Evolutionary conservation across 2,113 vertebrate genomes (phyloP), one percentile per base, ranked within the genome.

Genomic region (Gorilla gorilla): DNA sequence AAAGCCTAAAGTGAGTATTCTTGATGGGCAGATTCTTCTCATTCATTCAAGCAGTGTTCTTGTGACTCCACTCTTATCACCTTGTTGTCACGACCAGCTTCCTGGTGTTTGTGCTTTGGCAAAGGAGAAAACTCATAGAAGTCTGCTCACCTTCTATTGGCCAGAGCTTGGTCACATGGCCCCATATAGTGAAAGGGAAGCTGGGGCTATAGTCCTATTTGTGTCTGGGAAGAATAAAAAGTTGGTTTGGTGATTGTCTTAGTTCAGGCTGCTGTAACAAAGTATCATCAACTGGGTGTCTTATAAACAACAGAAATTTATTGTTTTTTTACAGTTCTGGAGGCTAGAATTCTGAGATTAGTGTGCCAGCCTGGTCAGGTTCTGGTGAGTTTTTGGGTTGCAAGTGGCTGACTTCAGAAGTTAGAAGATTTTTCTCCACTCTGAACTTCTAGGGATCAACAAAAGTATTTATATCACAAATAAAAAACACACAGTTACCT

Each of bases 381-480:
- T 38, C 64, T 52, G n/a, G 35, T 13, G 11, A 92, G 14, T 20
- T 87, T 40, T n/a, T 73, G 14, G n/a, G 38, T 40, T 52, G 30
- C 35, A 40, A 20, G 72, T 32, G n/a, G 20, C 30, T 75, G n/a
- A n/a, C 50, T 61, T 25, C 95, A 89, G 38, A 95, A 57, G 79
- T 2, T 92, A 27, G 89, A 81, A 52, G 40, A 64, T 61, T 76
- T 91, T 43, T 92, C 57, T 92, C 40, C 25, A 83, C 38, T 96
- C 6, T 27, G 10, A 97, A 89, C 40, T 91, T 93, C 14, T 12
- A 91, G 68, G 84, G 25, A 76, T 79, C 92, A 96, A 55, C 20
- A 95, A 96, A 95, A 87, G 70, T 94, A 90, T 84, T 64, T 48
- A 75, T 43, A 48, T 68, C 12, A 66, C 30, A 94, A 95, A 93